phyloP scores from a whole-genome alignment of 2,797 vertebrate genomes.

The Nyctibius grandis region DNA sequence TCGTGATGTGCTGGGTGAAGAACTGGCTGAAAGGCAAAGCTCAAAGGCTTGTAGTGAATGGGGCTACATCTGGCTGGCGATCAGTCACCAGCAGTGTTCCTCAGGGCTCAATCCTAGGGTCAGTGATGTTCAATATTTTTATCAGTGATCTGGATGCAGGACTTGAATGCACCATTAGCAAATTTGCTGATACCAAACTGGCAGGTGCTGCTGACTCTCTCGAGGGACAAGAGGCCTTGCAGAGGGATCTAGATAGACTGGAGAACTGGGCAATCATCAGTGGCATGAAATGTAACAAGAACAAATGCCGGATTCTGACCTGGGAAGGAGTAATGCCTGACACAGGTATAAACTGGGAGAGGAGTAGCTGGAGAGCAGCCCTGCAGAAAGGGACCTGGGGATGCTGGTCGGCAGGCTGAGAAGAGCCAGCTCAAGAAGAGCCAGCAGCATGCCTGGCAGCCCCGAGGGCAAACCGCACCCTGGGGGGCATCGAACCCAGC shows the following conservation, averaged over 20 bases:
- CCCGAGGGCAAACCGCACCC: not conserved
- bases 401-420: too few species aligned
- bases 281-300: not conserved
- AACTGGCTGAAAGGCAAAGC: not conserved
- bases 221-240: not conserved
- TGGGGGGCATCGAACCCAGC: not conserved
- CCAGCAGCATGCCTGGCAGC: not conserved
- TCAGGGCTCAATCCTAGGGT: not conserved
- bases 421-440: not conserved
- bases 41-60: not conserved
- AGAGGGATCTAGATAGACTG: not conserved
- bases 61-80: not conserved
- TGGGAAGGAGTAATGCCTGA: rapidly evolving
- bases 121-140: too few species aligned
- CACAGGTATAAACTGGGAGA: not conserved
- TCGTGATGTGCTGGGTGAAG: rapidly evolving
- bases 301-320: not conserved
- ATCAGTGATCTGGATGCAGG: too few species aligned
- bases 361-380: not conserved
- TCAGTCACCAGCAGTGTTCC: rapidly evolving
- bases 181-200: too few species aligned
- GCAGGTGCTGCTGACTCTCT: not conserved
- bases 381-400: not conserved
- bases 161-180: too few species aligned
- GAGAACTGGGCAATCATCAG: not conserved